A percentile compares a stretch with the other conserved stretches of the same genome.
These are phyloP conservation scores for Penaeus chinensis DNA, from an alignment of 1,140 invertebrate species.

Conservation along the genomic window DNA sequence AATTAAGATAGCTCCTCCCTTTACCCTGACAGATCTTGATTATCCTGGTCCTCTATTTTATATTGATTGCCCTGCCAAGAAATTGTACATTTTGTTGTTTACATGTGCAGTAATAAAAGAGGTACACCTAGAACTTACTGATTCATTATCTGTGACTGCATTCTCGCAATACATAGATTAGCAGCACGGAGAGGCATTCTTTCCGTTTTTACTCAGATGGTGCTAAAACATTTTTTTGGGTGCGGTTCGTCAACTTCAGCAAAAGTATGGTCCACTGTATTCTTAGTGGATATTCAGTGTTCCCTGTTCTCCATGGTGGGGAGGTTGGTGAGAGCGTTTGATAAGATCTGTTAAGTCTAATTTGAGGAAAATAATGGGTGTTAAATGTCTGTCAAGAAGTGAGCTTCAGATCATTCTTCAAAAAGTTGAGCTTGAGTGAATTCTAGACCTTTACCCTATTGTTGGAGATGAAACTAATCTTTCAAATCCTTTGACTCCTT, in stretches of 20 bases:
- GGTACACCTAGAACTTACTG: conserved; percentile 32
- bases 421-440: no score
- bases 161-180: conserved; percentile 29
- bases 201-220: conserved; percentile 32
- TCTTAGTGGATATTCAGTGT: conserved; percentile 55
- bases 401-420: conserved; percentile 24
- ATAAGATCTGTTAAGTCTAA: conserved; percentile 35
- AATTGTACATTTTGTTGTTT: conserved; percentile 27
- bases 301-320: conserved; percentile 46
- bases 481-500: no score
- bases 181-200: conserved; percentile 13
- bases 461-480: no score
- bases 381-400: conserved; percentile 17
- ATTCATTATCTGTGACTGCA: conserved; percentile 6
- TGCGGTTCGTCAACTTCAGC: background rate
- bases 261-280: background rate
- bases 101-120: conserved; percentile 27
- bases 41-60: conserved; percentile 27
- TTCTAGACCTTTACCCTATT: no score
- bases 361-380: conserved; percentile 35
- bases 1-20: conserved; percentile 28
- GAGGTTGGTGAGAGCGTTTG: conserved; percentile 55
- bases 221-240: conserved; percentile 22
- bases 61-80: background rate
- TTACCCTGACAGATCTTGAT: conserved; percentile 28